These are phyloP conservation scores for Drosophila simulans DNA, from an alignment of 1,140 invertebrate species.

Conservation along the genomic window DNA sequence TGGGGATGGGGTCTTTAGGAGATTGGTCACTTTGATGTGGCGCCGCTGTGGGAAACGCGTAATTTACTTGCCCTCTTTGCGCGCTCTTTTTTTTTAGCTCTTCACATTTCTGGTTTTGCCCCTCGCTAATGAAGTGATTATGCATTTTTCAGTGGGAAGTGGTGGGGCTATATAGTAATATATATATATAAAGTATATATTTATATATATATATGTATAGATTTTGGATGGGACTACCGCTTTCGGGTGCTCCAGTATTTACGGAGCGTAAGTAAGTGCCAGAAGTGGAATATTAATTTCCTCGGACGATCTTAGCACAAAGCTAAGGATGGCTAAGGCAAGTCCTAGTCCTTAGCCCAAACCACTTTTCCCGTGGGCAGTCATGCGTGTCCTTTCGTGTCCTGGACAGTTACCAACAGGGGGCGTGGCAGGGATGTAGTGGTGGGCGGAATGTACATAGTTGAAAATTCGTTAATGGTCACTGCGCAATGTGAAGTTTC, in stretches of 20 bases:
- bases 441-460: constrained; percentile 66
- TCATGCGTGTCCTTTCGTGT: constrained; percentile 68
- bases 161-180: neutral
- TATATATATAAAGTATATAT: constrained; percentile 10
- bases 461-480: constrained; percentile 83
- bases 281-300: constrained; percentile 83
- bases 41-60: constrained; percentile 71
- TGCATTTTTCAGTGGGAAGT: constrained; percentile 41
- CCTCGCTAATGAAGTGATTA: constrained; percentile 77
- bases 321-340: constrained; percentile 29
- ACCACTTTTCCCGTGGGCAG: constrained; percentile 24
- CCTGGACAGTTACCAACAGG: constrained; percentile 17
- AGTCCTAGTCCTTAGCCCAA: neutral
- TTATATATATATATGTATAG: constrained; percentile 15
- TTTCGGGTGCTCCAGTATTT: constrained; percentile 65
- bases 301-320: constrained; percentile 57
- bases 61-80: constrained; percentile 65
- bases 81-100: constrained; percentile 4
- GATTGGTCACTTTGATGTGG: constrained; percentile 80
- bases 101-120: constrained; percentile 10
- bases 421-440: constrained; percentile 9
- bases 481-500: constrained; percentile 70
- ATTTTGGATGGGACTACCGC: constrained; percentile 5
- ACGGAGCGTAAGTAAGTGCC: constrained; percentile 80
- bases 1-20: constrained; percentile 1